Evolutionary conservation across 1,140 invertebrate species (phyloP), one percentile per base, ranked within the genome.

Genomic region (Ceratitis capitata): DNA sequence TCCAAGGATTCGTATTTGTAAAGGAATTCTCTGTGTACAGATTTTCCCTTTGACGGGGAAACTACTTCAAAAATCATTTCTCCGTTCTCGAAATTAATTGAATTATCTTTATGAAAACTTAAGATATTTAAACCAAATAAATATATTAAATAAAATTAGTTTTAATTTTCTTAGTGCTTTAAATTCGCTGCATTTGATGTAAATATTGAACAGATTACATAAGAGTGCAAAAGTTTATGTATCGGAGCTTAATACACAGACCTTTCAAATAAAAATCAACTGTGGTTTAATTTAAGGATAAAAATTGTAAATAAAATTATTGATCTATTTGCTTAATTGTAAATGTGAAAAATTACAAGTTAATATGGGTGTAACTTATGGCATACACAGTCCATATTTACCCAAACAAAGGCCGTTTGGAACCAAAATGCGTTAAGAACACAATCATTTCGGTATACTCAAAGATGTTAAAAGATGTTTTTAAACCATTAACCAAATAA

Each of bases 11-110:
- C 32, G 39, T 19, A 78, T 35, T 78, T 78, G 69, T 78, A 78
- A 83, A 83, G 82, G 47, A 56, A 56, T 83, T 83, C 47, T 53
- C 32, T 51, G 82, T 51, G 82, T 83, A 83, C 53, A 83, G 82
- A 56, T 51, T 51, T 53, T 83, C 32, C 47, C 53, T 51, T 83
- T 83, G 49, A 83, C 53, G 32, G 29, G 47, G 53, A 83, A 35
- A 83, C 32, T 83, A 10, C 47, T 83, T 32, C 12, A 53, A 35
- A 51, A 12, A 53, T 56, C n/a, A 51, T 19, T 23, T 83, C 53
- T 53, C 47, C 53, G 42, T 53, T 19, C 2, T 49, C n/a, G 29
- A 14, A 53, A 35, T 83, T 53, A 53, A 53, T 53, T 23, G 26
- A 53, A 83, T 53, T 49, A 47, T 49, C 42, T 39, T 32, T 42